Percentiles rank a stretch among this genome's conserved stretches.
Evolutionary conservation across 2,113 vertebrate species (phyloP).

Genomic region (Nanorana parkeri): DNA sequence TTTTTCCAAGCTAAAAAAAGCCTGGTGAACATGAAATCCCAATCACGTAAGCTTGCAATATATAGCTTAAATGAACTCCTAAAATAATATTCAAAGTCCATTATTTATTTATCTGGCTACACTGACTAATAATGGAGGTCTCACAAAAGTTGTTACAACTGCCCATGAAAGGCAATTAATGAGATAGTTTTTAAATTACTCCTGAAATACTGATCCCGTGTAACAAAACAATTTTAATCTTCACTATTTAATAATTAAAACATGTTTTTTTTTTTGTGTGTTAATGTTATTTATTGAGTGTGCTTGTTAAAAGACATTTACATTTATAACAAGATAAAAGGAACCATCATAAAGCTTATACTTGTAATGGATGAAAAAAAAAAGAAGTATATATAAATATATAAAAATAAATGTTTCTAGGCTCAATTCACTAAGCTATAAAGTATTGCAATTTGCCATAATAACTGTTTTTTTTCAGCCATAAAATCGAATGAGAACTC

Average conservation of each 20-base stretch:
- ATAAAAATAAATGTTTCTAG: too few relatives aligned
- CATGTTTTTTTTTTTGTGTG: neutral
- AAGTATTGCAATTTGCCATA: too few relatives aligned
- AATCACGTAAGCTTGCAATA: constrained; percentile 9
- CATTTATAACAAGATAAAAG: constrained; percentile 29
- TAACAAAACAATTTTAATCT: constrained; percentile 50
- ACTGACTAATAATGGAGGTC: constrained; percentile 2
- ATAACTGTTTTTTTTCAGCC: too few relatives aligned
- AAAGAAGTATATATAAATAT: too few relatives aligned
- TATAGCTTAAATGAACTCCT: constrained; percentile 7
- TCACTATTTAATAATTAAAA: constrained; percentile 54
- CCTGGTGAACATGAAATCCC: neutral
- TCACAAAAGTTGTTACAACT: constrained; percentile 11
- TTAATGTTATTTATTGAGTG: constrained; percentile 36
- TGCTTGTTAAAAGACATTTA: neutral
- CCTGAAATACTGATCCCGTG: constrained; percentile 35
- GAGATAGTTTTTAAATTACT: constrained; percentile 44
- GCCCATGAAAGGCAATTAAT: constrained; percentile 27
- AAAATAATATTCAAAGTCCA: constrained; percentile 14
- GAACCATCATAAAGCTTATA: neutral
- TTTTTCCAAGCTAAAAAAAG: constrained; percentile 10
- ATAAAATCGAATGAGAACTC: too few relatives aligned
- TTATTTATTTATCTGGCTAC: constrained; percentile 54
- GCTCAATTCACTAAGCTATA: too few relatives aligned
- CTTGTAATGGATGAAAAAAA: neutral